These are phyloP conservation scores for Caenorhabditis sp. DNA, from an alignment of 2,888 invertebrate genomes.

Conservation along the genomic window DNA sequence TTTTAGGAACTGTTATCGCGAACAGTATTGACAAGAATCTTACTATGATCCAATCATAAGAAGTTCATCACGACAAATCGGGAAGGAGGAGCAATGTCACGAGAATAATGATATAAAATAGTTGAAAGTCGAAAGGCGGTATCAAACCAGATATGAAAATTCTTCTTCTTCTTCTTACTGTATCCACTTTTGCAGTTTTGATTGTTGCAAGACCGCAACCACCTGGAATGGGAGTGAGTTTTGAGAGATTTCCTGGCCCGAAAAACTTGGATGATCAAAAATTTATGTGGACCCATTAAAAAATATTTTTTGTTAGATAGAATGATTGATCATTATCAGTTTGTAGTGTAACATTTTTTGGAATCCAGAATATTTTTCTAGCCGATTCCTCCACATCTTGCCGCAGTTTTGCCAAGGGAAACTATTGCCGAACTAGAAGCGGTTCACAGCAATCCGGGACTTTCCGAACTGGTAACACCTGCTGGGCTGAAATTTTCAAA, in stretches of 20 bases:
- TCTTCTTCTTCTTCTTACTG: neutral
- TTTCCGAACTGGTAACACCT: slow-evolving; percentile 30
- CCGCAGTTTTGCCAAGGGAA: slow-evolving; percentile 60
- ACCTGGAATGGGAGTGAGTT: slow-evolving; percentile 38
- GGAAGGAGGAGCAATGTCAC: neutral
- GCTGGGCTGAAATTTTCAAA: neutral
- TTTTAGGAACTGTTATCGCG: no score
- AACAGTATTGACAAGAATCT: no score
- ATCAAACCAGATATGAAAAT: neutral
- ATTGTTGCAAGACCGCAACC: slow-evolving; percentile 10
- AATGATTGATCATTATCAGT: no score
- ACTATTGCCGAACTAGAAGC: slow-evolving; percentile 56
- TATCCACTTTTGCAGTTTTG: neutral
- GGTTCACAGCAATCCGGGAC: slow-evolving; percentile 55
- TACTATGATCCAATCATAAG: neutral
- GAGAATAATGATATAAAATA: neutral
- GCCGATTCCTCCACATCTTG: slow-evolving; percentile 62
- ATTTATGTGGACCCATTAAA: no score
- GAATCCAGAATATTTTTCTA: slow-evolving; percentile 24
- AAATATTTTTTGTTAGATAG: no score
- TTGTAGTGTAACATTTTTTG: no score
- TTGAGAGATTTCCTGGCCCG: neutral
- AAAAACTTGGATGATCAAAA: no score
- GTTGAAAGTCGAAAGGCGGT: neutral
- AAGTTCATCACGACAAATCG: neutral